Conservation (phyloP, 2,797 vertebrate genomes). For the Denticeps clupeoides region DNA sequence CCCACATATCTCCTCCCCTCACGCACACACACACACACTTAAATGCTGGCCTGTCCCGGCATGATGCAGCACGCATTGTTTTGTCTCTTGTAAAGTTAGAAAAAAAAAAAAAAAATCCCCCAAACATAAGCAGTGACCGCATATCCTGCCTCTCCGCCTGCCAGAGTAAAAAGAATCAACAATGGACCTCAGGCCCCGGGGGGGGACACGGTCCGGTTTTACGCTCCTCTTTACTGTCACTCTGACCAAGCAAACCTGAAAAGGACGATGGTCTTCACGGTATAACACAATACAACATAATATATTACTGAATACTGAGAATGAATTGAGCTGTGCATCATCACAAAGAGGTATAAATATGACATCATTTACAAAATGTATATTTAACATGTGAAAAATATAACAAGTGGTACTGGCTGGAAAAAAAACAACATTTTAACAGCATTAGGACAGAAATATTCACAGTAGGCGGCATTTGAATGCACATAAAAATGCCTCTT, state of each 20-base stretch:
- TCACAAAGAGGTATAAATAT: too few relatives aligned
- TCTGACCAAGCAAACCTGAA: too few relatives aligned
- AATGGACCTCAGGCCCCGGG: not conserved
- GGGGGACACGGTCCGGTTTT: not conserved
- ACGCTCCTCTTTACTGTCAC: not conserved
- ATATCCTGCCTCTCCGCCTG: slow-evolving; percentile 43
- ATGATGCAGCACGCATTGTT: slow-evolving; percentile 50
- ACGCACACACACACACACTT: not conserved
- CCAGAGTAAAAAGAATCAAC: slow-evolving; percentile 3
- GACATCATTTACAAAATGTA: too few relatives aligned
- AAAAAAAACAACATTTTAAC: too few relatives aligned
- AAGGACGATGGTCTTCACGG: not conserved
- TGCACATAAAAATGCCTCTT: too few relatives aligned
- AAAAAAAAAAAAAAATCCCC: slow-evolving; percentile 41
- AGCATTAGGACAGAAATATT: too few relatives aligned
- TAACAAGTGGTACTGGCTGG: too few relatives aligned
- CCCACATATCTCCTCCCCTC: not conserved
- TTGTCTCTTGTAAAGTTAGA: slow-evolving; percentile 51
- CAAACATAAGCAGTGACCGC: slow-evolving; percentile 44
- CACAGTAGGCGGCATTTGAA: too few relatives aligned
- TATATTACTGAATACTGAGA: too few relatives aligned
- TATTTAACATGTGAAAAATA: too few relatives aligned
- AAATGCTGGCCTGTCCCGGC: not conserved
- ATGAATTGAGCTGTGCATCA: too few relatives aligned
- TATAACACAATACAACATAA: too few relatives aligned